These are phyloP conservation scores for Ellobius talpinus DNA, from an alignment of 2,113 vertebrate species.

Conservation along the genomic window DNA sequence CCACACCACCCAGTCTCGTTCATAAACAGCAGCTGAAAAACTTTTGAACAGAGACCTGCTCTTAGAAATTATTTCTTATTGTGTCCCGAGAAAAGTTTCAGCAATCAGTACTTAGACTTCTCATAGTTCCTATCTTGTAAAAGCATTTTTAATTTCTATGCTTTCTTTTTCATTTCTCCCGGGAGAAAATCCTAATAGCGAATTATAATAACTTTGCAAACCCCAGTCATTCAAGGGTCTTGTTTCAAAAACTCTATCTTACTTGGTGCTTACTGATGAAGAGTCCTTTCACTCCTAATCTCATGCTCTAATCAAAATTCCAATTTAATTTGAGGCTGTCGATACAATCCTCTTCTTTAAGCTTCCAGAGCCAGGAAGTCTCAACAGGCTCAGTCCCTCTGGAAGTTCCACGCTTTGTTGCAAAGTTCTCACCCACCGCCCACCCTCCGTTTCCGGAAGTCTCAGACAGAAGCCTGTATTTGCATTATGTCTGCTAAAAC, in stretches of 20 bases:
- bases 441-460: not conserved
- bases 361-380: not conserved
- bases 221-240: not conserved
- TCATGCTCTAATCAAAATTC: not conserved
- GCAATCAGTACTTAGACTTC: not conserved
- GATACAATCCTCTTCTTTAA: not conserved
- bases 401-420: not conserved
- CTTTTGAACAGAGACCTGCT: conserved; percentile 7
- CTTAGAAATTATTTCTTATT: not conserved
- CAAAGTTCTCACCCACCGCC: not conserved
- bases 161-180: not conserved
- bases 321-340: not conserved
- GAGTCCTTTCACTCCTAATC: not conserved
- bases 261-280: not conserved
- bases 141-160: conserved; percentile 19
- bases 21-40: not conserved
- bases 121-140: not conserved
- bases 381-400: not conserved
- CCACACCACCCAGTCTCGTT: not conserved
- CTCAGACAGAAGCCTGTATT: not conserved
- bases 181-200: not conserved
- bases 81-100: conserved; percentile 2
- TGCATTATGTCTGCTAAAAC: not conserved
- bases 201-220: not conserved
- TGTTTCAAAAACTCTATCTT: conserved; percentile 39